Evolutionary conservation across 2,888 invertebrate species (phyloP).

Genomic region (Pantelozetes paolii): DNA sequence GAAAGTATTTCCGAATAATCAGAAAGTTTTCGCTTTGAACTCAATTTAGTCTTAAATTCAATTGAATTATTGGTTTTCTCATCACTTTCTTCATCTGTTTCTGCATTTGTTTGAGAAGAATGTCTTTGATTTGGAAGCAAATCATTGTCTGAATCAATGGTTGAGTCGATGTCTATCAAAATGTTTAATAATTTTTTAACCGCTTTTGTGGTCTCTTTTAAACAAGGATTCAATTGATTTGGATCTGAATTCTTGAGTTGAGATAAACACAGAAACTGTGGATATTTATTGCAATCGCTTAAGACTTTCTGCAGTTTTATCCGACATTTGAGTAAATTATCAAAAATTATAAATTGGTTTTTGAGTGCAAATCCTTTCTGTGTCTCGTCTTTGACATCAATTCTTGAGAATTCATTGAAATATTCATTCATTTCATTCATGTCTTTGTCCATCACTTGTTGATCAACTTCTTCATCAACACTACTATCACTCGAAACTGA

Average conservation of each 20-base stretch:
- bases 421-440: too few species aligned
- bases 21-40: conserved; percentile 51
- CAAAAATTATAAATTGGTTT: conserved; percentile 62
- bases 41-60: neutral
- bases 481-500: conserved; percentile 25
- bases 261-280: conserved; percentile 60
- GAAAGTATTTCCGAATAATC: conserved; percentile 51
- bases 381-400: conserved; percentile 45
- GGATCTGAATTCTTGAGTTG: conserved; percentile 54
- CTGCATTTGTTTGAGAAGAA: conserved; percentile 31
- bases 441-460: too few species aligned
- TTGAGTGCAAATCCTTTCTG: conserved; percentile 45
- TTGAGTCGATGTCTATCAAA: conserved; percentile 38
- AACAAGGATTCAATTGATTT: conserved; percentile 49
- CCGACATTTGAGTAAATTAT: conserved; percentile 74
- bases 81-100: conserved; percentile 48
- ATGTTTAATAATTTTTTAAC: conserved; percentile 30
- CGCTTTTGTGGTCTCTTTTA: conserved; percentile 49
- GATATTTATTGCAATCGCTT: conserved; percentile 70
- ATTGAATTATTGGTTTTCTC: conserved; percentile 43
- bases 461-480: conserved; percentile 32
- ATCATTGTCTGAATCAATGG: conserved; percentile 10
- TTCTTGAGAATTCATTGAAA: conserved; percentile 42
- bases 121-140: neutral
- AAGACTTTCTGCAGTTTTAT: conserved; percentile 81